Evolutionary conservation across 2,888 invertebrate species (phyloP).

Genomic region (Melieria picta): DNA sequence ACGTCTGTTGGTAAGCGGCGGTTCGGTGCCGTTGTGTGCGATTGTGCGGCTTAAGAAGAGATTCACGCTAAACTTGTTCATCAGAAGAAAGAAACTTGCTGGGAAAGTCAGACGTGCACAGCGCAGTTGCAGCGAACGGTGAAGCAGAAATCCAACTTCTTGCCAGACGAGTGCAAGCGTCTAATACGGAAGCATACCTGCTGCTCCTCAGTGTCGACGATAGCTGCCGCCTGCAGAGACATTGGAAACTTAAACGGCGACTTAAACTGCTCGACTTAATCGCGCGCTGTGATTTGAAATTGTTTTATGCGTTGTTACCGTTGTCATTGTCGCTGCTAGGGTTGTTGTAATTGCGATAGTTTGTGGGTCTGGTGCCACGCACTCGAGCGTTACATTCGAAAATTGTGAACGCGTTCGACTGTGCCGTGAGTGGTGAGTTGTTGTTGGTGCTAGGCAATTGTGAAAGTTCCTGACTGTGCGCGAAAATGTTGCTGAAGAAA

Average conservation of each 20-base stretch:
- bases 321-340: not conserved
- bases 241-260: not conserved
- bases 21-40: slow-evolving; percentile 5
- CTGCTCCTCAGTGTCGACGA: not conserved
- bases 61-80: slow-evolving; percentile 52
- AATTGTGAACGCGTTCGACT: not conserved
- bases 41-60: slow-evolving; percentile 58
- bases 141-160: slow-evolving; percentile 19
- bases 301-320: not conserved
- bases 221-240: not conserved
- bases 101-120: slow-evolving; percentile 56
- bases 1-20: too few species aligned
- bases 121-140: slow-evolving; percentile 7
- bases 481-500: slow-evolving; percentile 56
- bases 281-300: not conserved
- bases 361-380: slow-evolving; percentile 9
- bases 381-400: not conserved
- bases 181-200: not conserved
- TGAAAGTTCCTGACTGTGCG: slow-evolving; percentile 26
- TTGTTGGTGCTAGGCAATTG: slow-evolving; percentile 16
- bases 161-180: not conserved
- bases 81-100: slow-evolving; percentile 65
- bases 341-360: not conserved
- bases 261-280: not conserved
- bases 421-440: too few species aligned